These are phyloP conservation scores for Pheosia gnoma DNA, from an alignment of 2,888 invertebrate species.

Conservation along the genomic window DNA sequence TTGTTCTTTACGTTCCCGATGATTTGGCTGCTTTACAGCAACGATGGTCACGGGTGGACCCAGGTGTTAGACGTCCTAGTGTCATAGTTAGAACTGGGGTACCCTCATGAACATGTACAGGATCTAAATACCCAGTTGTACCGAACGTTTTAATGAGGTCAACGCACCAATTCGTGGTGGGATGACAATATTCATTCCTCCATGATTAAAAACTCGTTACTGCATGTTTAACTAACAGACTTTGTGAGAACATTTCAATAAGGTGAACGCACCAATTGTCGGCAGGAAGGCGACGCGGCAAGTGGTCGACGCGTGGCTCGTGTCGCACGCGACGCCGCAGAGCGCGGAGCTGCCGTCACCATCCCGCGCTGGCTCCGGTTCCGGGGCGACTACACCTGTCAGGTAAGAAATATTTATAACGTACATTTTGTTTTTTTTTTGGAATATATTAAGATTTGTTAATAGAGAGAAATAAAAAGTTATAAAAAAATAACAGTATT, in stretches of 20 bases:
- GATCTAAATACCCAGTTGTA: no score
- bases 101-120: no score
- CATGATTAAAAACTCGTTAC: background rate
- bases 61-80: no score
- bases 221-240: background rate
- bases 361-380: slow-evolving; percentile 90
- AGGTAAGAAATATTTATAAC: slow-evolving; percentile 73
- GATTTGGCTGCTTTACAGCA: no score
- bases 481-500: background rate
- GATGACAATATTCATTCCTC: background rate
- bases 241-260: slow-evolving; percentile 27
- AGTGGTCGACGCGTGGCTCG: slow-evolving; percentile 96
- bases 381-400: slow-evolving; percentile 96
- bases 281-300: slow-evolving; percentile 95
- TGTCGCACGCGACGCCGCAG: slow-evolving; percentile 92
- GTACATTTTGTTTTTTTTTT: background rate
- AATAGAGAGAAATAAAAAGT: no score
- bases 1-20: no score
- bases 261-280: slow-evolving; percentile 39
- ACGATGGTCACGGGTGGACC: no score
- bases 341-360: slow-evolving; percentile 85
- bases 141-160: background rate
- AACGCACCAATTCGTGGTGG: background rate
- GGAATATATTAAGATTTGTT: background rate
- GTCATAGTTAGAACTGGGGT: no score